phyloP scores from a whole-genome alignment of 2,113 vertebrate genomes.

The Mustela lutreola region DNA sequence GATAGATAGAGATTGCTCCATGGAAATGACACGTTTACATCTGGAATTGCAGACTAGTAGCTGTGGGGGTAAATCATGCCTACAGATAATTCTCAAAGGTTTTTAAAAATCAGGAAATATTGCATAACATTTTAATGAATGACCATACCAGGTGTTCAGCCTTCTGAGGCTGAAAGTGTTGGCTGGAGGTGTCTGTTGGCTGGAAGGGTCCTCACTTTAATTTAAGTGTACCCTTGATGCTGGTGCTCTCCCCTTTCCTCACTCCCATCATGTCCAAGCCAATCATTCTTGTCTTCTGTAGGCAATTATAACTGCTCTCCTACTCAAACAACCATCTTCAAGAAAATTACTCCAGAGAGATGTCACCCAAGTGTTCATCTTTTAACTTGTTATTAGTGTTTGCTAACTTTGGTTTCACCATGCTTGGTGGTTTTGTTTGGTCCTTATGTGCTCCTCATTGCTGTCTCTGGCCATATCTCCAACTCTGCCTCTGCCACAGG shows the following conservation, averaged over 20 bases:
- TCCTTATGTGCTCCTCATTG: neutral
- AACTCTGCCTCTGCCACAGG: neutral
- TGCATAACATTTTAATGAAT: neutral
- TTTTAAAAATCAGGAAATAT: neutral
- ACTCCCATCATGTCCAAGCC: neutral
- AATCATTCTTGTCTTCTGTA: neutral
- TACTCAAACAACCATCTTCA: neutral
- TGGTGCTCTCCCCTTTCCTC: accelerated
- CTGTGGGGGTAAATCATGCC: neutral
- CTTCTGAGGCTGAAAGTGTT: neutral
- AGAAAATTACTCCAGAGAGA: neutral
- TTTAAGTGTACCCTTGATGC: no score
- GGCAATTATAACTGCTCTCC: neutral
- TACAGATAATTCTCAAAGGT: neutral
- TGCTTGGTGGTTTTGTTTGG: neutral
- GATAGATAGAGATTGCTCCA: neutral
- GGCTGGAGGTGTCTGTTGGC: neutral
- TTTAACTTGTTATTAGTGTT: neutral
- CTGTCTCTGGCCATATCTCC: neutral
- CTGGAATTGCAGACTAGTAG: neutral
- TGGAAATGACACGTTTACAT: neutral
- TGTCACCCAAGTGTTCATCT: neutral
- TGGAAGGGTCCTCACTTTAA: neutral
- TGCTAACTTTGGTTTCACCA: neutral
- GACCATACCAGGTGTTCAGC: neutral